A percentile compares a stretch with the other conserved stretches of the same genome.
Conservation (phyloP, 2,888 invertebrate genomes). For the Electrophaes corylata region DNA sequence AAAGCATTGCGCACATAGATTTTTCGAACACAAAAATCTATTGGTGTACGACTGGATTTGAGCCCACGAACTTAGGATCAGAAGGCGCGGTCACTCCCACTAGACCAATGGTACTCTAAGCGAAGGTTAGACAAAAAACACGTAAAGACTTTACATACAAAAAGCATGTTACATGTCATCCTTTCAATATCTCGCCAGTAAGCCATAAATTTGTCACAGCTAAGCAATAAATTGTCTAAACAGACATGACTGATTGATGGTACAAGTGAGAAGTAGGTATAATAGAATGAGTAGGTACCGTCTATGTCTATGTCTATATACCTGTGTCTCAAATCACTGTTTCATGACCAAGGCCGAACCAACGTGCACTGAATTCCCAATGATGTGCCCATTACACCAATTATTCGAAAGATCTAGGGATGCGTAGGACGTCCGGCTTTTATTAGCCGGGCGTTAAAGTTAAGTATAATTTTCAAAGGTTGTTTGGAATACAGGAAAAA, state of each 20-base stretch:
- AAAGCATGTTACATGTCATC: no score
- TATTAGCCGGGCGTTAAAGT: not conserved
- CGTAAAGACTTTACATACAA: no score
- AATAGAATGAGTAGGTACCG: not conserved
- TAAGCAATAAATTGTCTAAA: not conserved
- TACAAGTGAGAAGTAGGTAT: not conserved
- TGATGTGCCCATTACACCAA: constrained; percentile 20
- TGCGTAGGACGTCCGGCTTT: not conserved
- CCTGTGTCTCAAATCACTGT: not conserved
- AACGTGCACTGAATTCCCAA: constrained; percentile 8
- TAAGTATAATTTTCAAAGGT: no score
- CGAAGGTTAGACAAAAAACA: no score
- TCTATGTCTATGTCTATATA: no score
- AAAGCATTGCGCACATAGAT: no score
- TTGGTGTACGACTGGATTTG: no score
- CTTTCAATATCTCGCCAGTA: not conserved
- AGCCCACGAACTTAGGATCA: no score
- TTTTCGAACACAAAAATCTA: no score
- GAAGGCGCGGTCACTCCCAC: no score
- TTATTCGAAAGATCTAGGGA: constrained; percentile 16
- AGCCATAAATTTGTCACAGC: not conserved
- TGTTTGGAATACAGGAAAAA: no score
- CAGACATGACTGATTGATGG: constrained; percentile 11
- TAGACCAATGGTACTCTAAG: no score
- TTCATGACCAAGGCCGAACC: constrained; percentile 12